Evolutionary conservation across 2,888 invertebrate genomes (phyloP), one percentile per base, ranked within the genome.

Genomic region (Campopleginae sp.): DNA sequence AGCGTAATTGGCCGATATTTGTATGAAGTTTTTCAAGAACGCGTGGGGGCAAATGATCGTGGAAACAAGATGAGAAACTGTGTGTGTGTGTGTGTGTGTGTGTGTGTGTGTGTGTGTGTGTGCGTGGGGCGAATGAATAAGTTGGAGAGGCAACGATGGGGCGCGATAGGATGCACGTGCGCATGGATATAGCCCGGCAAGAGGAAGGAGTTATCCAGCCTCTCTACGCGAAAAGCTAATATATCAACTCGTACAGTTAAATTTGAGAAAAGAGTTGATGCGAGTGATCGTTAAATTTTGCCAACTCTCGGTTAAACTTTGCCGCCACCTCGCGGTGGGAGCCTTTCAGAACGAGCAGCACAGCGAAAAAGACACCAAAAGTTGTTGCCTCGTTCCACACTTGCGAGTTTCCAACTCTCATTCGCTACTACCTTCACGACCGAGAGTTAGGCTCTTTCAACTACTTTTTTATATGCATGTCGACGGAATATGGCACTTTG

Each of bases 391-490:
- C 58, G 27, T 27, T 27, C 27, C 14, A 10, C 27, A 58, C 27
- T 27, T 58, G 12, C 14, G 23, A 58, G 27, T 58, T 27, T 58
- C 14, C 1, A 58, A 58, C 58, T 58, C 58, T 58, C 58, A 58
- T 58, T 58, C 58, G 58, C 58, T 38, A 66, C 58, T 38, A 66
- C 54, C 51, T 71, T 14, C n/a, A 51, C 71, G 71, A 27, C 51
- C 38, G 27, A 27, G 58, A 71, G 71, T 51, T 51, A 38, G 51
- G 38, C 54, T 51, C n/a, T 66, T 51, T 51, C 8, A 38, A 71
- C 33, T 33, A 71, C 71, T 71, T 71, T 44, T 70, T 31, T 70
- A 48, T 31, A 27, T 48, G 27, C 27, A 58, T 58, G 58, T 58
- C 58, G 14, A 12, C 14, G 58, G 58, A 27, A 58, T 27, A 58